Percentiles rank a stretch among this genome's conserved stretches.
phyloP scores from a whole-genome alignment of 2,797 vertebrate genomes.

The Alcedo atthis region DNA sequence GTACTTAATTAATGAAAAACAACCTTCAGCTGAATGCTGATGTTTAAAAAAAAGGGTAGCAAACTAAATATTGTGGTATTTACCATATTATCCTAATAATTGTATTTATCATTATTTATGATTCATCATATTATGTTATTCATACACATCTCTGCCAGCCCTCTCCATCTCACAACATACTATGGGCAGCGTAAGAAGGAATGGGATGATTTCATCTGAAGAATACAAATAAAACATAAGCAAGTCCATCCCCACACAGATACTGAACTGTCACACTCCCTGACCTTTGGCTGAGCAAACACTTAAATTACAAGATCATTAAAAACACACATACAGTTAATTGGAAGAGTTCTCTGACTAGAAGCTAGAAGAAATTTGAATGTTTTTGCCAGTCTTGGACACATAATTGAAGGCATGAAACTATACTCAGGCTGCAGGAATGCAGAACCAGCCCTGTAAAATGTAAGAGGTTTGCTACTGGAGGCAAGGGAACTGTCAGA shows the following conservation, averaged over 20 bases:
- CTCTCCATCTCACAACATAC: not conserved
- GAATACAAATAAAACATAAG: not conserved
- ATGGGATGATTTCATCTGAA: not conserved
- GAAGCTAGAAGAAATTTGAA: not conserved
- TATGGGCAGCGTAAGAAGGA: not conserved
- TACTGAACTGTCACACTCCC: not conserved
- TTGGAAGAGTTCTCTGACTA: not conserved
- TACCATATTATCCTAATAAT: not conserved
- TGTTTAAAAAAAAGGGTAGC: not conserved
- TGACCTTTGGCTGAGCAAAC: not conserved
- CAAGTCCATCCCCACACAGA: not conserved
- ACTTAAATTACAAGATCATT: not conserved
- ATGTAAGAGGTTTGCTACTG: accelerated
- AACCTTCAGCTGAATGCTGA: not conserved
- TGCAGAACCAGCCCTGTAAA: not conserved
- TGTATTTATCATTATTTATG: not conserved
- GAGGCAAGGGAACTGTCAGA: not conserved
- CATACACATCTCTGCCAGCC: not conserved
- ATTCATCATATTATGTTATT: not conserved
- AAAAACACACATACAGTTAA: not conserved
- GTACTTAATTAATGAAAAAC: not conserved
- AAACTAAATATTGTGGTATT: not conserved
- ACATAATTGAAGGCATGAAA: not conserved
- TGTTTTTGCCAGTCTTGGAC: not conserved
- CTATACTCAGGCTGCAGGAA: not conserved